These are phyloP conservation scores for Dasypogon diadema DNA, from an alignment of 2,888 invertebrate species.

Conservation along the genomic window DNA sequence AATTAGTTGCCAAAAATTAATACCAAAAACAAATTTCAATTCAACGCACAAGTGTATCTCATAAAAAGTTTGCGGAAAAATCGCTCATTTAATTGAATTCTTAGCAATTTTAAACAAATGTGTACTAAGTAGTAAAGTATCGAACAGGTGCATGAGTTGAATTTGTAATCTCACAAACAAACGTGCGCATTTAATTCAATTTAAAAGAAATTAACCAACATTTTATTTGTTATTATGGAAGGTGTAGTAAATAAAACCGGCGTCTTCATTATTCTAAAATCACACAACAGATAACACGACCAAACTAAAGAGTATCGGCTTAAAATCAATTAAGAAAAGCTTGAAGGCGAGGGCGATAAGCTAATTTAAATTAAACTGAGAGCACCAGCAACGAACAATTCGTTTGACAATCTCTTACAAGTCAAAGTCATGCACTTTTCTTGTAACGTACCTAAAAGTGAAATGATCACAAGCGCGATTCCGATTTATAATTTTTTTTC, in stretches of 20 bases:
- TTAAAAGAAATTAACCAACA: background rate
- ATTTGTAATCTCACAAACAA: background rate
- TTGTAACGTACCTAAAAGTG: slow-evolving; percentile 41
- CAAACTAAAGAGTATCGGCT: background rate
- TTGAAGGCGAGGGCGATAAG: background rate
- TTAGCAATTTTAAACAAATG: no score
- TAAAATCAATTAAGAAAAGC: background rate
- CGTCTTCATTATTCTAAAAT: background rate
- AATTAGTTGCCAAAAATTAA: no score
- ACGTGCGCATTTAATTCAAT: background rate
- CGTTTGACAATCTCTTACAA: background rate
- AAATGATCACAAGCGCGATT: slow-evolving; percentile 41
- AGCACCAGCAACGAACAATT: background rate
- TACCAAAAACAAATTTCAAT: no score
- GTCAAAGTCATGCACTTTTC: slow-evolving; percentile 7
- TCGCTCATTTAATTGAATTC: background rate
- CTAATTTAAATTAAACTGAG: background rate
- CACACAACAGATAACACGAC: background rate
- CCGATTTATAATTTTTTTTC: slow-evolving; percentile 19
- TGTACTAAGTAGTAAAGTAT: no score
- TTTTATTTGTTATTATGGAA: background rate
- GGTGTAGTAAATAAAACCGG: background rate
- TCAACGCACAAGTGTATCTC: background rate
- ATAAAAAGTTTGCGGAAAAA: background rate
- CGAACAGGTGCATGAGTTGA: no score